These are phyloP conservation scores for Eulithis testata DNA, from an alignment of 2,888 invertebrate species.

Conservation along the genomic window DNA sequence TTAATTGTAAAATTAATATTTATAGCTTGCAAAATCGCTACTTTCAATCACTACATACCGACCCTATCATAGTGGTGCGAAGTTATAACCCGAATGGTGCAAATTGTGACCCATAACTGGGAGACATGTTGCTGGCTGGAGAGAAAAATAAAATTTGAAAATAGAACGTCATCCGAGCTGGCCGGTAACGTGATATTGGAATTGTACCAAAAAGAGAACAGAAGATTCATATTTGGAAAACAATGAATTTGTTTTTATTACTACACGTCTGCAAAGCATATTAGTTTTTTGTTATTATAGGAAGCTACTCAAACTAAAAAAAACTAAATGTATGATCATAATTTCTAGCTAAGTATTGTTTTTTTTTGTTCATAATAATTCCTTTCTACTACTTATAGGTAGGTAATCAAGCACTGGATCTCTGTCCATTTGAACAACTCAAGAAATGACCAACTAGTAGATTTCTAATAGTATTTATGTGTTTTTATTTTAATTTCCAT, in stretches of 20 bases:
- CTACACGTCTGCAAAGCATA: background rate
- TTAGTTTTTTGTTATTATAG: background rate
- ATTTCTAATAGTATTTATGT: no score
- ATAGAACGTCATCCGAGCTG: constrained; percentile 46
- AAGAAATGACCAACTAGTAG: no score
- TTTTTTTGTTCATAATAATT: no score
- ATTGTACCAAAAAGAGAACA: constrained; percentile 37
- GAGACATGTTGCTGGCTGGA: constrained; percentile 68
- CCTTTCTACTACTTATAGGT: no score
- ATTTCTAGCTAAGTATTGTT: no score
- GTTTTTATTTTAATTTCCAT: no score
- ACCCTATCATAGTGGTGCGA: constrained; percentile 53
- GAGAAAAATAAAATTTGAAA: constrained; percentile 63
- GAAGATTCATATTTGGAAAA: constrained; percentile 22
- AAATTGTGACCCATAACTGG: constrained; percentile 81
- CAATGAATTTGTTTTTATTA: constrained; percentile 3
- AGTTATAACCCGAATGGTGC: constrained; percentile 78
- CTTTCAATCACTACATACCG: constrained; percentile 36
- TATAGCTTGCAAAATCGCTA: constrained; percentile 16
- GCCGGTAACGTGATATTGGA: constrained; percentile 44
- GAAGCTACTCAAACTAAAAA: no score
- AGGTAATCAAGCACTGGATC: no score
- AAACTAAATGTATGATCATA: no score
- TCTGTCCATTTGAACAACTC: no score
- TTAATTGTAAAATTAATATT: no score